phyloP scores from a whole-genome alignment of 2,797 vertebrate genomes.

The Okamejei kenojei region DNA sequence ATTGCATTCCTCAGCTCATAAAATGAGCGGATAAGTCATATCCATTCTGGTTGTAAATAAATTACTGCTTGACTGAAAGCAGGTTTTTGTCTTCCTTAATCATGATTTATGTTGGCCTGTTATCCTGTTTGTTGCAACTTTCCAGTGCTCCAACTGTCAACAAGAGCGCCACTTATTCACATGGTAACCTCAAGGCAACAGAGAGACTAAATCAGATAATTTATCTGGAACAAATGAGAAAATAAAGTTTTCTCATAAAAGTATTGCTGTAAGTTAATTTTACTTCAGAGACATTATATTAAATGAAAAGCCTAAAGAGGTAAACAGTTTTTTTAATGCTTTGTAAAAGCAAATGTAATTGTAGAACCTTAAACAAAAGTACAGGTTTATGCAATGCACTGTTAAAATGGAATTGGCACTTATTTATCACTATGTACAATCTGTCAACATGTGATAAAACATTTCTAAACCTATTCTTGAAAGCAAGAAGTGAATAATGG shows the following conservation, averaged over 20 bases:
- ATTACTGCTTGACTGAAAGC: constrained; percentile 78
- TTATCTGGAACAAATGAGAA: constrained; percentile 64
- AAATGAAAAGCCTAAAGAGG: not conserved
- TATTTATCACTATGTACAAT: not conserved
- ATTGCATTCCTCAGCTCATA: constrained; percentile 78
- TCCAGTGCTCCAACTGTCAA: constrained; percentile 59
- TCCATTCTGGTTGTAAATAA: constrained; percentile 76
- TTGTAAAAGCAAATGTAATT: not conserved
- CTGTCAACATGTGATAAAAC: not conserved
- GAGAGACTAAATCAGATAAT: constrained; percentile 84
- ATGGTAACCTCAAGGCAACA: constrained; percentile 73
- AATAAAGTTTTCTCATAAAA: constrained; percentile 61
- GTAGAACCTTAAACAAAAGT: not conserved
- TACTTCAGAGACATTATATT: not conserved
- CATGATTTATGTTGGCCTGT: constrained; percentile 94
- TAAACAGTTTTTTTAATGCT: not conserved
- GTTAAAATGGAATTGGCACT: constrained; percentile 4
- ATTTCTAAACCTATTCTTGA: not conserved
- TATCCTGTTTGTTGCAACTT: constrained; percentile 72
- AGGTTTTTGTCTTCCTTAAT: constrained; percentile 79
- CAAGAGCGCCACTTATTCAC: constrained; percentile 85
- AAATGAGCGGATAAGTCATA: constrained; percentile 72
- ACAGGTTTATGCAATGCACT: not conserved
- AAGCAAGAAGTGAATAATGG: not conserved
- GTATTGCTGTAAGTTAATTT: not conserved